These are phyloP conservation scores for Laothoe populi DNA, from an alignment of 2,888 invertebrate genomes.

Conservation along the genomic window DNA sequence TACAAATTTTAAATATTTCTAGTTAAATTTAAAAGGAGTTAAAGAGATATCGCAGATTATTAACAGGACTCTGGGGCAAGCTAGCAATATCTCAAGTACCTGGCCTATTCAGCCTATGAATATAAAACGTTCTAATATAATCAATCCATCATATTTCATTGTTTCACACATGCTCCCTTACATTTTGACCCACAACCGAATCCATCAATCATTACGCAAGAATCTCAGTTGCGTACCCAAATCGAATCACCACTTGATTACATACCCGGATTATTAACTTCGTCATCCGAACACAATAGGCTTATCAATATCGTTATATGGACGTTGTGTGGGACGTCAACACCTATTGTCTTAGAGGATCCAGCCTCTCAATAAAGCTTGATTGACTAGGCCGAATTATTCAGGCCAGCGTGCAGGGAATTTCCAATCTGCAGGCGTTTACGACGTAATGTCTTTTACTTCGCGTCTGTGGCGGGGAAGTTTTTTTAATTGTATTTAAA, in stretches of 20 bases:
- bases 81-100: too few relatives aligned
- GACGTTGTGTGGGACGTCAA: neutral
- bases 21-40: too few relatives aligned
- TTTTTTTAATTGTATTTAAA: neutral
- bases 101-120: too few relatives aligned
- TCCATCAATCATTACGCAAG: neutral
- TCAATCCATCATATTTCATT: too few relatives aligned
- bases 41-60: too few relatives aligned
- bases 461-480: neutral
- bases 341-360: slow-evolving; percentile 10
- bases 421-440: slow-evolving; percentile 7
- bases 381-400: slow-evolving; percentile 26
- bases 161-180: neutral
- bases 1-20: too few relatives aligned
- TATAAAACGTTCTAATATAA: too few relatives aligned
- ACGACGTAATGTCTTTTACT: too few relatives aligned
- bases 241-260: neutral
- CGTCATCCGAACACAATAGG: slow-evolving; percentile 4
- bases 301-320: neutral
- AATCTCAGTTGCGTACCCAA: neutral
- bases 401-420: neutral
- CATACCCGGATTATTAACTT: slow-evolving; percentile 8
- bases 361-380: slow-evolving; percentile 24
- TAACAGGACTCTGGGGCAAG: too few relatives aligned
- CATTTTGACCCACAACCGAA: neutral